Evolutionary conservation across 2,888 invertebrate genomes (phyloP), one percentile per base, ranked within the genome.

Genomic region (Melipona bicolor): DNA sequence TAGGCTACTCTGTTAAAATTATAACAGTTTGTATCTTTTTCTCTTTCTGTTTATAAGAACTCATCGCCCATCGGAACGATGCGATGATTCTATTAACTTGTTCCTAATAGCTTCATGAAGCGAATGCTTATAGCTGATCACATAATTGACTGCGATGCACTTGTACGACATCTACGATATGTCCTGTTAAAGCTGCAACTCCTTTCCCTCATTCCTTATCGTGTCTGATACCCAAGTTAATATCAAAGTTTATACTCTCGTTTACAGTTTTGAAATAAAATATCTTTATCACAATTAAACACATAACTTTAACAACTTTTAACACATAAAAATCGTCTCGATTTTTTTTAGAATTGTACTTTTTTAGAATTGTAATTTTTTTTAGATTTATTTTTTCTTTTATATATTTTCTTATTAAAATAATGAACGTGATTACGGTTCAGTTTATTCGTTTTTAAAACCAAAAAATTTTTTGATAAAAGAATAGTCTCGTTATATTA

Each of bases 21-120:
- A 77, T 62, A 36, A 76, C 76, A 68, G 76, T 68, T 61, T 72
- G 50, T 69, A 67, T 64, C 24, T 61, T 56, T 78, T 75, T 72
- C 77, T 75, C 77, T 49, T 82, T 76, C 80, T 80, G 74, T 85
- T 83, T 84, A 84, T 71, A 62, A 70, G 77, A 84, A 77, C 65
- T 62, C 62, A 19, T 43, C 32, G 32, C 43, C 32, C 72, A 72
- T 62, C 49, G 70, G 77, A 49, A 68, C 79, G 72, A 65, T 36
- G 68, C 62, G 71, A 79, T 67, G 75, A 82, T 84, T 69, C 74
- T 61, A 75, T 85, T 85, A 81, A 81, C 75, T 75, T 74, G 77
- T 71, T 78, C 67, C 61, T 78, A 84, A 85, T 85, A 78, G 84
- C 61, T 72, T 71, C 71, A 62, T 50, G 71, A 68, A 67, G 62